Evolutionary conservation across 30 jellyfish, hydroid and myxozoan species (phyloP).

Genomic region (Aurelia sp.): DNA sequence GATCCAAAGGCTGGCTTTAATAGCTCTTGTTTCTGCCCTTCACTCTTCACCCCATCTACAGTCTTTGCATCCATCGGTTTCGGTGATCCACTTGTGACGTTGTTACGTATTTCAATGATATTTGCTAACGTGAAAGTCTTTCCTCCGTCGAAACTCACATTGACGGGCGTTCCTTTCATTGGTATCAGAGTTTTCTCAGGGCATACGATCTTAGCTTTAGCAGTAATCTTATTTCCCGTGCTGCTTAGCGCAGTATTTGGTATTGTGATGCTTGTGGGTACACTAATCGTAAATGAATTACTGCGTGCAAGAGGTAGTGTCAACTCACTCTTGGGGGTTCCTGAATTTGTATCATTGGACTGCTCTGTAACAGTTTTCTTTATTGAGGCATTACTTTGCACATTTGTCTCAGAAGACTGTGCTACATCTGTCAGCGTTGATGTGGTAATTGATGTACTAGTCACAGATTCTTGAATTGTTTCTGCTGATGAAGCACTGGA

Average conservation of each 20-base stretch:
- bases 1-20: neutral
- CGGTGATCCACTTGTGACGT: neutral
- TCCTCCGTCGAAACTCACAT: slow-evolving; percentile 53
- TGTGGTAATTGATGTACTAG: too few relatives aligned
- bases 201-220: slow-evolving; percentile 49
- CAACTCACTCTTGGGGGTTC: too few relatives aligned
- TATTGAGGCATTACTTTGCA: too few relatives aligned
- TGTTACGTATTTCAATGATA: slow-evolving; percentile 34
- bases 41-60: neutral
- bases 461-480: too few relatives aligned
- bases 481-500: too few relatives aligned
- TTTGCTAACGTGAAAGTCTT: slow-evolving; percentile 50
- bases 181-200: slow-evolving; percentile 37
- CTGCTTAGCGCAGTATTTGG: slow-evolving; percentile 5
- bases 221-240: slow-evolving; percentile 35
- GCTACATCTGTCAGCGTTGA: too few relatives aligned
- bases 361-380: too few relatives aligned
- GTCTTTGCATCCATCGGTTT: neutral
- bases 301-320: neutral
- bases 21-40: neutral
- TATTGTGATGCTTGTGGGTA: slow-evolving; percentile 27
- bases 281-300: slow-evolving; percentile 20
- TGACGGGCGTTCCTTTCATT: slow-evolving; percentile 43
- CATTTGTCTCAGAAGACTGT: too few relatives aligned
- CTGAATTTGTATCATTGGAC: too few relatives aligned